A percentile compares a stretch with the other conserved stretches of the same genome.
phyloP scores from a whole-genome alignment of 1,140 invertebrate genomes.

The Bilobella aurantiaca region DNA sequence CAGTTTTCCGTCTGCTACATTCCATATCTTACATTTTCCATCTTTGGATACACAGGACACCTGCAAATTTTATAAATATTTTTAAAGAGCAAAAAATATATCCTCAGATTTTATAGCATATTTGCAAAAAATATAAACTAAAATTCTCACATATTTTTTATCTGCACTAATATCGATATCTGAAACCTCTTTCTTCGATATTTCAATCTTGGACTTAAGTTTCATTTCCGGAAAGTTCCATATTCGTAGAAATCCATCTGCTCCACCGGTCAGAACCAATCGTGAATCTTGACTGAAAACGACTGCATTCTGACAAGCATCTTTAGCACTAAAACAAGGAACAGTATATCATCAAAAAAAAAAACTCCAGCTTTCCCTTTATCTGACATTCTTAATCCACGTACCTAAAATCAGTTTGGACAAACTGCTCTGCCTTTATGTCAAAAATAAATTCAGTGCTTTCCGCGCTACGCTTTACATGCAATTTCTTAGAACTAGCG shows the following conservation, averaged over 20 bases:
- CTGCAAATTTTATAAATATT: constrained; percentile 37
- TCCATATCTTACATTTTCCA: constrained; percentile 69
- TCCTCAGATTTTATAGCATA: background rate
- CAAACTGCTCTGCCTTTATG: constrained; percentile 38
- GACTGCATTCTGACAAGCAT: constrained; percentile 32
- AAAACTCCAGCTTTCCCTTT: too few relatives aligned
- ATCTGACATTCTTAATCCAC: too few relatives aligned
- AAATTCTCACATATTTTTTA: constrained; percentile 51
- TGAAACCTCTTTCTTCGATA: constrained; percentile 73
- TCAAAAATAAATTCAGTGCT: constrained; percentile 41
- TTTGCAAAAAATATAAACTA: too few relatives aligned
- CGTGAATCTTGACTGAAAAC: constrained; percentile 26
- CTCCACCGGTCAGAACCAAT: constrained; percentile 78
- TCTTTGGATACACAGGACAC: constrained; percentile 80
- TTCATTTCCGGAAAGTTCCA: constrained; percentile 78
- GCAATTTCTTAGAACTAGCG: background rate
- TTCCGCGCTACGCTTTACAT: background rate
- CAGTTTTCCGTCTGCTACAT: constrained; percentile 52
- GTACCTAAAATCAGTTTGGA: constrained; percentile 44
- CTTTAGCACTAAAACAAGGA: constrained; percentile 19
- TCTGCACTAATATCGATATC: constrained; percentile 79
- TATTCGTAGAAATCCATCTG: constrained; percentile 72
- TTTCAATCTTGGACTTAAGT: constrained; percentile 55
- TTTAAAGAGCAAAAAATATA: background rate
- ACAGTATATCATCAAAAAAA: too few relatives aligned